Evolutionary conservation across 2,113 vertebrate species (phyloP).

Genomic region (Dromiciops gliroides): DNA sequence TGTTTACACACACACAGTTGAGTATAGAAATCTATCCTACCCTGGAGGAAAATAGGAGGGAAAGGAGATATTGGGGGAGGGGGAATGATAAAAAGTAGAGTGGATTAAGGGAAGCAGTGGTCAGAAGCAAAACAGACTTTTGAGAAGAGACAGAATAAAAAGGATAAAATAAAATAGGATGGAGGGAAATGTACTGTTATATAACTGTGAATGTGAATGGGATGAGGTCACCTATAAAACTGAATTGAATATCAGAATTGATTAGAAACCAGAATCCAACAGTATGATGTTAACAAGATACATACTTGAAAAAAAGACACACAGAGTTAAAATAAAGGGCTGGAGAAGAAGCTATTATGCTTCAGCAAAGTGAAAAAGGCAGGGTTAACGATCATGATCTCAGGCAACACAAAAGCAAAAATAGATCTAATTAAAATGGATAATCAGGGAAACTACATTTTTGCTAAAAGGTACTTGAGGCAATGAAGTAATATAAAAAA

Average conservation of each 20-base stretch:
- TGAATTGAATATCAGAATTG: background rate
- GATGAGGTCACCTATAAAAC: background rate
- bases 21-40: background rate
- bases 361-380: background rate
- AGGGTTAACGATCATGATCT: background rate
- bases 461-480: background rate
- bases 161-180: background rate
- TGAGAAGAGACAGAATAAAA: background rate
- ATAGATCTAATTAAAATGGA: background rate
- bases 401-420: background rate
- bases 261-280: background rate
- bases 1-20: background rate
- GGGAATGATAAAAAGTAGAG: no score
- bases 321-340: no score
- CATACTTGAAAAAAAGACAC: background rate
- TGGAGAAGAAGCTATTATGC: background rate
- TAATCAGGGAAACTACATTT: background rate
- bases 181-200: no score
- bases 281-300: background rate
- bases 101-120: background rate
- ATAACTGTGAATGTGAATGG: background rate
- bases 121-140: background rate
- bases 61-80: background rate
- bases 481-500: no score
- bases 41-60: background rate